Conservation (phyloP, 2,888 invertebrate species). For the Flexamia atlantica region DNA sequence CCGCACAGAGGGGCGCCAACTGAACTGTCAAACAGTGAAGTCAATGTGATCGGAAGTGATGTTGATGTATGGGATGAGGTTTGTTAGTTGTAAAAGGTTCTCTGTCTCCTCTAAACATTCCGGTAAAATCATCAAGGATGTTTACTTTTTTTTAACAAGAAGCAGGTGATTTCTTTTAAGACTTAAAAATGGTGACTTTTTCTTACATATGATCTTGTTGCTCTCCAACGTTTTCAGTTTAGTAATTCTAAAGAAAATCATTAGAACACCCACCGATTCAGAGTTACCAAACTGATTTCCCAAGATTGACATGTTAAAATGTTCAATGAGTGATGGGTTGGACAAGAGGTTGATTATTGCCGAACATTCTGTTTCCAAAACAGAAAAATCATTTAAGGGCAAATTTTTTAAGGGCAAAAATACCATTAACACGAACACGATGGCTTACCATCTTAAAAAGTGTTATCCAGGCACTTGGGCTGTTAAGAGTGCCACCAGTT, state of each 20-base stretch:
- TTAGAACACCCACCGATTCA: not conserved
- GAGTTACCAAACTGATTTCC: not conserved
- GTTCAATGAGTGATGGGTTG: not conserved
- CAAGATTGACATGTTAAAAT: not conserved
- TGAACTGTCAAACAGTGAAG: not conserved
- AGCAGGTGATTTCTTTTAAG: too few relatives aligned
- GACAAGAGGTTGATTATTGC: not conserved
- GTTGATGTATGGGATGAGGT: too few relatives aligned
- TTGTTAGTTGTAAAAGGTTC: not conserved
- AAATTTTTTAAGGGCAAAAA: too few relatives aligned
- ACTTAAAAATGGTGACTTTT: too few relatives aligned
- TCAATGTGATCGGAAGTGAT: too few relatives aligned
- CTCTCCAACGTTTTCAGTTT: not conserved
- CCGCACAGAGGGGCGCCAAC: not conserved
- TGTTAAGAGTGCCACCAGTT: not conserved
- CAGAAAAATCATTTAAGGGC: too few relatives aligned
- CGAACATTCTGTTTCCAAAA: not conserved
- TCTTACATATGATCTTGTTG: too few relatives aligned
- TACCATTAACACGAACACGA: too few relatives aligned
- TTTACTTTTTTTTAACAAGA: too few relatives aligned
- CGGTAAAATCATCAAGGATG: too few relatives aligned
- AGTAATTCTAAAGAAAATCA: not conserved
- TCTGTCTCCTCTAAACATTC: too few relatives aligned
- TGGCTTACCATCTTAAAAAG: too few relatives aligned
- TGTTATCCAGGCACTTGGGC: not conserved